phyloP scores from a whole-genome alignment of 2,888 invertebrate genomes.

The Cheilosia vernalis region DNA sequence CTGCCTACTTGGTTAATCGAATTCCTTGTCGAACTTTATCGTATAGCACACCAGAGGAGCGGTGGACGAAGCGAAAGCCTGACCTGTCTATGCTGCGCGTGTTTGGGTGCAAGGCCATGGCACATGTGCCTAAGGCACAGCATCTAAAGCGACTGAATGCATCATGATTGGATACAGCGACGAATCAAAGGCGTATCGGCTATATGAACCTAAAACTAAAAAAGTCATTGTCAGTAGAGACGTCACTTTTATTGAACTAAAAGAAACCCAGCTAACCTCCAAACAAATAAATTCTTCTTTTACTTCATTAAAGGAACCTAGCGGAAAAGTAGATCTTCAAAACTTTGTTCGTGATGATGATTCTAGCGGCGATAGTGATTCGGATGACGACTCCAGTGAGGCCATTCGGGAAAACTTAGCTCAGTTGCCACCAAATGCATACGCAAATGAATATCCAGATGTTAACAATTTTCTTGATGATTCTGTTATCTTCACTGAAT shows the following conservation, averaged over 20 bases:
- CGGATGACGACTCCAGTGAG: slow-evolving; percentile 18
- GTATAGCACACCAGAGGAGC: slow-evolving; percentile 44
- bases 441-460: too few species aligned
- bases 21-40: slow-evolving; percentile 39
- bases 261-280: not conserved
- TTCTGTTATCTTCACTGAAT: too few species aligned
- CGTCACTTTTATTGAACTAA: slow-evolving; percentile 57
- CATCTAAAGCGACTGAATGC: slow-evolving; percentile 7
- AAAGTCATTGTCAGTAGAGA: slow-evolving; percentile 36
- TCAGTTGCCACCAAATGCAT: not conserved
- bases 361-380: slow-evolving; percentile 11
- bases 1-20: slow-evolving; percentile 39
- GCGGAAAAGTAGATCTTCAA: not conserved
- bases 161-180: slow-evolving; percentile 14
- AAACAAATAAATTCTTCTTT: not conserved
- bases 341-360: slow-evolving; percentile 5
- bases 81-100: slow-evolving; percentile 29
- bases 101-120: slow-evolving; percentile 45
- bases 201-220: not conserved
- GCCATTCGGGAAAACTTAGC: not conserved
- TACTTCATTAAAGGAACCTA: slow-evolving; percentile 4
- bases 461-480: too few species aligned
- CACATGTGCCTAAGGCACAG: slow-evolving; percentile 2
- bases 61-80: slow-evolving; percentile 32
- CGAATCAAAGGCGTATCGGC: not conserved